Conservation (phyloP, 2,888 invertebrate genomes). For the Pyrrhia umbra region DNA sequence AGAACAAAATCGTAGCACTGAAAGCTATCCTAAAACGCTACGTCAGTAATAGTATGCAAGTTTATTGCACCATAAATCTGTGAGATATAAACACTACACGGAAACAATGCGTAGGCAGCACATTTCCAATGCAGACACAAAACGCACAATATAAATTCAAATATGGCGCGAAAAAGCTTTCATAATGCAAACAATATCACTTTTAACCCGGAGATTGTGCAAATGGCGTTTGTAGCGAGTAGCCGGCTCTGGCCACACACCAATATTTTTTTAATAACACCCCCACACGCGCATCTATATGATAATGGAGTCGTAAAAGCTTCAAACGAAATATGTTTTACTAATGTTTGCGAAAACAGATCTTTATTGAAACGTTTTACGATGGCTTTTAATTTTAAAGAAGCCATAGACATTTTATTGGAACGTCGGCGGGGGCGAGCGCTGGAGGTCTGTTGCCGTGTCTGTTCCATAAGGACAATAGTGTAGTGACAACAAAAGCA, state of each 20-base stretch:
- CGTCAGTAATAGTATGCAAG: constrained; percentile 53
- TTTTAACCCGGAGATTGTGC: constrained; percentile 67
- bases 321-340: constrained; percentile 63
- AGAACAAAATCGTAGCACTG: constrained; percentile 43
- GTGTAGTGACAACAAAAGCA: constrained; percentile 80
- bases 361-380: constrained; percentile 73
- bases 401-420: constrained; percentile 65
- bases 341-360: constrained; percentile 75
- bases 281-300: constrained; percentile 66
- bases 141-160: constrained; percentile 75
- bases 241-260: constrained; percentile 45
- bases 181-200: constrained; percentile 76
- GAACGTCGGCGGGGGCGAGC: constrained; percentile 62
- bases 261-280: constrained; percentile 56
- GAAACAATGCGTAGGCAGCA: constrained; percentile 75
- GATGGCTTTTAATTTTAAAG: constrained; percentile 74
- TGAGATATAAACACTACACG: constrained; percentile 59
- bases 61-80: constrained; percentile 65
- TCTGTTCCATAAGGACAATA: constrained; percentile 74
- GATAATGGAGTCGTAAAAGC: constrained; percentile 74
- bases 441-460: constrained; percentile 70
- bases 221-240: constrained; percentile 64
- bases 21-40: constrained; percentile 50
- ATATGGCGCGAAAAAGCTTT: constrained; percentile 74
- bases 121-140: constrained; percentile 72